These are phyloP conservation scores for Polydesmus complanatus DNA, from an alignment of 2,888 invertebrate species.

Conservation along the genomic window DNA sequence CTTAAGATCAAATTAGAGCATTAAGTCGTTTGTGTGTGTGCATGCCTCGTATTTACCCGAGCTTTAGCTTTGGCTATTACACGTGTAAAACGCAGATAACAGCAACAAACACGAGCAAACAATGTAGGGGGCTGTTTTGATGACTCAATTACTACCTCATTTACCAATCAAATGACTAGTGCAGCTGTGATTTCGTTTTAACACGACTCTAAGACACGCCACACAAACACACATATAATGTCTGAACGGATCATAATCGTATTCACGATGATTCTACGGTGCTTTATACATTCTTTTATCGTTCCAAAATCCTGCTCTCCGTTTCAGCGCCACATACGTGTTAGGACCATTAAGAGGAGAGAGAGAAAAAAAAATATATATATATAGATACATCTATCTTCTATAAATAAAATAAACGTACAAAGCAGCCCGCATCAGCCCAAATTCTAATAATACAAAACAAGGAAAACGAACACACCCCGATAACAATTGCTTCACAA, in stretches of 20 bases:
- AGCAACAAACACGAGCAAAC: background rate
- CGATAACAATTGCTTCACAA: background rate
- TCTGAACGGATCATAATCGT: too few species aligned
- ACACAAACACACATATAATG: too few species aligned
- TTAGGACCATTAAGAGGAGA: background rate
- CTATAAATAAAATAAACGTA: background rate
- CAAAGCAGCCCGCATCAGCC: background rate
- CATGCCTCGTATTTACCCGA: too few species aligned
- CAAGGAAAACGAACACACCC: background rate
- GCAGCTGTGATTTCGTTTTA: background rate
- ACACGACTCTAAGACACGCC: background rate
- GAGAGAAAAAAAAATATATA: too few species aligned
- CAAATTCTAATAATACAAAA: background rate
- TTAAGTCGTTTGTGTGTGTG: too few species aligned
- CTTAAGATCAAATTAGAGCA: too few species aligned
- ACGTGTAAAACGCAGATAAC: background rate
- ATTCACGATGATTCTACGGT: too few species aligned
- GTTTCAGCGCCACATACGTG: background rate
- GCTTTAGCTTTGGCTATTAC: too few species aligned
- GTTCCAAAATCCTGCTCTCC: too few species aligned
- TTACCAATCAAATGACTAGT: background rate
- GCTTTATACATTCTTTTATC: too few species aligned
- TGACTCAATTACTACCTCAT: background rate
- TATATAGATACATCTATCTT: too few species aligned
- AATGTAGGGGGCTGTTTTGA: background rate